Base-by-base conservation (phyloP, 2,797 vertebrate species). In the Peromyscus aztecus region DNA sequence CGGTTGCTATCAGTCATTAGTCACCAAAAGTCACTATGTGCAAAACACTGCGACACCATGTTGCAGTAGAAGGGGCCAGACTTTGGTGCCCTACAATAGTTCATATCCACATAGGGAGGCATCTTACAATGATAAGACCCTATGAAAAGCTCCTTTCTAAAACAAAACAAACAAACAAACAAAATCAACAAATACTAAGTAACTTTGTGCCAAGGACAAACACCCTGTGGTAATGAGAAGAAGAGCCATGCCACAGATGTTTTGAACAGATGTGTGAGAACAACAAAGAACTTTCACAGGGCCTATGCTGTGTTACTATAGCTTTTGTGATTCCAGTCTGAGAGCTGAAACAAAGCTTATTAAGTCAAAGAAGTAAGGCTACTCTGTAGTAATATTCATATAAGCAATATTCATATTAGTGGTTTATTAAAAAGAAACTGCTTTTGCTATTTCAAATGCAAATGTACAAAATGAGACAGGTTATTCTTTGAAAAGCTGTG, bases 301-400 rank as follows among this genome's bases (percentile, higher is more conserved):
- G 82, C 24, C 80, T 59, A n/a, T 21, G 16, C 69, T 65, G 16
- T 34, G 24, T 69, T 80, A 63, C 5, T 13, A 61, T 2, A 65
- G 14, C 5, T 55, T 83, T n/a, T 88, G 21, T 12, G 37, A 83
- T 23, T 69, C 7, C 27, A 78, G 37, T 89, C 49, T 73, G 4
- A 92, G 88, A 29, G 65, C 31, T 37, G 89, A 94, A 97, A 92
- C 52, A 96, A 92, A 84, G 71, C 37, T 80, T 73, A 73, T 4
- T 52, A 83, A 85, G 49, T 67, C 69, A 89, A 96, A 52, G 67
- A 94, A 73, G 69, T 37, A 43, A 80, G 49, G 90, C 52, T 88
- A 77, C 43, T 85, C 52, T 89, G 37, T 6, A 78, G n/a, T 59
- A 81, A 84, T 84, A 94, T 34, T 78, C 71, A 65, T 5, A 82